phyloP scores from a whole-genome alignment of 2,888 invertebrate species.

The Rhyacophila evoluta region DNA sequence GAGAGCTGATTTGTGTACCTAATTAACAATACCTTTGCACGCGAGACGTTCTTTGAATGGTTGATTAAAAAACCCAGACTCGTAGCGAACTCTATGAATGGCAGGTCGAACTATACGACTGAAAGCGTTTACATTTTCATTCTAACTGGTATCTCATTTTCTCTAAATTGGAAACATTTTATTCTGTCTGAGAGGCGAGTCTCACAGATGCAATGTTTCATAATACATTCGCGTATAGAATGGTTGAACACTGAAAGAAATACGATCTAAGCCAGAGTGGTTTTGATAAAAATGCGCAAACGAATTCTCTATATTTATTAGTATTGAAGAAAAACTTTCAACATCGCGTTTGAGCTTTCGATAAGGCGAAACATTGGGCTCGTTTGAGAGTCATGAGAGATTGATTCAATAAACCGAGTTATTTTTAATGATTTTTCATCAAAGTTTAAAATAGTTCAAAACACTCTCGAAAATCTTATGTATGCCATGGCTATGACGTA shows the following conservation, averaged over 20 bases:
- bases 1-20: background rate
- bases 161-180: slow-evolving; percentile 46
- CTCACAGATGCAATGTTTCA: background rate
- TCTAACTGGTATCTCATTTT: slow-evolving; percentile 48
- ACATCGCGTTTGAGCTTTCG: background rate
- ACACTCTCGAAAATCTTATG: too few relatives aligned
- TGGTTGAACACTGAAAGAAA: background rate
- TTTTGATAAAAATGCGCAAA: background rate
- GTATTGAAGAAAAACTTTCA: slow-evolving; percentile 4
- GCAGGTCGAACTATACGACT: slow-evolving; percentile 29
- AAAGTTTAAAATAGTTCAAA: too few relatives aligned
- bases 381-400: background rate
- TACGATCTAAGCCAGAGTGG: background rate
- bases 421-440: too few relatives aligned
- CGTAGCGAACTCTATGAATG: slow-evolving; percentile 43
- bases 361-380: background rate
- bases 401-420: background rate
- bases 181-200: slow-evolving; percentile 16
- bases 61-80: slow-evolving; percentile 47
- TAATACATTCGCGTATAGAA: background rate
- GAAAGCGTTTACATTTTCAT: slow-evolving; percentile 20
- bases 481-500: too few relatives aligned
- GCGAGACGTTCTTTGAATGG: slow-evolving; percentile 38
- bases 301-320: background rate
- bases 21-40: slow-evolving; percentile 31